Base-by-base conservation (phyloP, 2,888 invertebrate species). In the Rosalia funebris region DNA sequence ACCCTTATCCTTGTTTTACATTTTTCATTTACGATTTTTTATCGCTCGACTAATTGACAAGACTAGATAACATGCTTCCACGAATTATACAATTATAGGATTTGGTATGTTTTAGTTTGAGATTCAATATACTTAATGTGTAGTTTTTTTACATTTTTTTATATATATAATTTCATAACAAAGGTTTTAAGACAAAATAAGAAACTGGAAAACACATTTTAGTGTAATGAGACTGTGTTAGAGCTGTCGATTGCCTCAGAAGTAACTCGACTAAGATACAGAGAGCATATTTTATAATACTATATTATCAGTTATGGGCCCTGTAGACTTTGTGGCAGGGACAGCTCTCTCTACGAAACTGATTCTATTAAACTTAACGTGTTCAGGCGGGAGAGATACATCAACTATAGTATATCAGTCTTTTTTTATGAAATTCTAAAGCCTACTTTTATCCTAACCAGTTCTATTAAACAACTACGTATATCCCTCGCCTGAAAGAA, bases 391-490 rank as follows among this genome's bases (percentile, higher is more conserved):
- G n/a, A 50, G 20, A 50, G 25, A 39, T 34, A 50, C 11, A 37
- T 7, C 37, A 36, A 36, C 50, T 39, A 39, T 50, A 44, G 7
- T 44, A 44, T 25, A 50, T 50, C 50, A 50, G 50, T 50, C 50
- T 44, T 50, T 45, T 45, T 50, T 39, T 10, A 50, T 39, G 12
- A 5, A 36, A 50, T 50, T 39, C 50, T 50, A 50, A 20, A 37
- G 12, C 39, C 39, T 50, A 50, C 39, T 14, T 17, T 17, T 48
- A 48, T 50, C 37, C 39, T 50, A 50, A 37, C 37, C 50, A 50
- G 50, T 50, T 50, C 39, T 50, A 39, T 36, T 50, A 39, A 48
- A 19, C 36, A 11, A 25, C 20, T 41, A 3, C 31, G 14, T 25
- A 50, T 50, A 34, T 50, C 39, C 39, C 50, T 39, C 20, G 50